Evolutionary conservation across 2,113 vertebrate genomes (phyloP).

Genomic region (Leucopsar rothschildi): DNA sequence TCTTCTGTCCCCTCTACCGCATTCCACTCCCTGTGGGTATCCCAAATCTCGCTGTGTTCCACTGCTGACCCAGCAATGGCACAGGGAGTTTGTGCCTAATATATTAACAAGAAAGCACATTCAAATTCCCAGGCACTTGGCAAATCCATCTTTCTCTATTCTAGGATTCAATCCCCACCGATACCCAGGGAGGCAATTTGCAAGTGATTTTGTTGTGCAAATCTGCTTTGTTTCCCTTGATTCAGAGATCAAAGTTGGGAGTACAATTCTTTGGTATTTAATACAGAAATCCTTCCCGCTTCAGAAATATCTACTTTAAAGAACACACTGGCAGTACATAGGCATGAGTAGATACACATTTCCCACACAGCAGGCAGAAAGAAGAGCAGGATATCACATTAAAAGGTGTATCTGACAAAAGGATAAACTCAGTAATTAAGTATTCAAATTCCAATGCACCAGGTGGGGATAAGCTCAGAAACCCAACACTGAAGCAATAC

Average conservation of each 20-base stretch:
- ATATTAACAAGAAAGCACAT: background rate
- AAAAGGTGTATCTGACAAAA: background rate
- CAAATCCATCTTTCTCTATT: background rate
- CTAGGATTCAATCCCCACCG: background rate
- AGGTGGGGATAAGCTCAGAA: background rate
- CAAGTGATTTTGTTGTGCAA: background rate
- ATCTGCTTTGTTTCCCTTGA: background rate
- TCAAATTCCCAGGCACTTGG: background rate
- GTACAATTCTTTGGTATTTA: background rate
- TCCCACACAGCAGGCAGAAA: background rate
- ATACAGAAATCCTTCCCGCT: background rate
- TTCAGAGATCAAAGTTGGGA: background rate
- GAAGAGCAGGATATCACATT: background rate
- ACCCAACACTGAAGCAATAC: accelerated
- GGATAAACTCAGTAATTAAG: background rate
- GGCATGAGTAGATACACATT: background rate
- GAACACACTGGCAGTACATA: background rate
- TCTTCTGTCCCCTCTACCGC: background rate
- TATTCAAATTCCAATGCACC: background rate
- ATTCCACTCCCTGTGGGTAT: background rate
- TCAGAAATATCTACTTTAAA: background rate
- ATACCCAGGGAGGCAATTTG: background rate
- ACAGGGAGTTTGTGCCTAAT: background rate
- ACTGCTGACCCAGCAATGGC: background rate
- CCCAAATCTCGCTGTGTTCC: background rate